Conservation (phyloP, 2,113 vertebrate genomes). For the Naja naja region DNA sequence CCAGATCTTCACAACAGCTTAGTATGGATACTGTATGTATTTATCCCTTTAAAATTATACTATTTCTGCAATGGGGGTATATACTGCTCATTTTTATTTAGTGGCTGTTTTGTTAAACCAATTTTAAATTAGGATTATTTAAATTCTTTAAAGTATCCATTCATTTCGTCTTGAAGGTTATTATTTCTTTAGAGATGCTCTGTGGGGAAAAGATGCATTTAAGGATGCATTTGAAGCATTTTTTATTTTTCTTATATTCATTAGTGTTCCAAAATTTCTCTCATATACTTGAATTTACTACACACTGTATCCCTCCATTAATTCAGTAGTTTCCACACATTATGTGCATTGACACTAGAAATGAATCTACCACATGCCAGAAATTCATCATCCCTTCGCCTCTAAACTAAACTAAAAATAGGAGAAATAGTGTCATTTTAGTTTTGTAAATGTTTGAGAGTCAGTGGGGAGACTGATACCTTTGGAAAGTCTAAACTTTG, state of each 20-base stretch:
- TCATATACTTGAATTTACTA: not conserved
- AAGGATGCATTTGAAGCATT: not conserved
- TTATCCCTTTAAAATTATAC: not conserved
- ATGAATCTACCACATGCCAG: not conserved
- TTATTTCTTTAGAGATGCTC: not conserved
- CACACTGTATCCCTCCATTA: not conserved
- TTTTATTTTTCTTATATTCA: not conserved
- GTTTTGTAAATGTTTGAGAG: not conserved
- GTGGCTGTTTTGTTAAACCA: not conserved
- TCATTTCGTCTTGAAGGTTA: not conserved
- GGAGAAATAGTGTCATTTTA: not conserved
- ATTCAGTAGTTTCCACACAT: not conserved
- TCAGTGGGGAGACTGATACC: not conserved
- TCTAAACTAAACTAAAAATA: not conserved
- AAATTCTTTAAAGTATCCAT: not conserved
- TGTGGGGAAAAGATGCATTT: not conserved
- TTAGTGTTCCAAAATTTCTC: not conserved
- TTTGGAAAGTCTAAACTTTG: not conserved
- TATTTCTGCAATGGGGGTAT: not conserved
- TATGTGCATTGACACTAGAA: not conserved
- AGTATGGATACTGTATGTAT: constrained; percentile 97
- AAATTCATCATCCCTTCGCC: not conserved
- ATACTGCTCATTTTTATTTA: not conserved
- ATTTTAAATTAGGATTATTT: not conserved
- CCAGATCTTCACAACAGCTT: constrained; percentile 98